Evolutionary conservation across 1,140 invertebrate genomes (phyloP).

Genomic region (Druon quercuslanigerum): DNA sequence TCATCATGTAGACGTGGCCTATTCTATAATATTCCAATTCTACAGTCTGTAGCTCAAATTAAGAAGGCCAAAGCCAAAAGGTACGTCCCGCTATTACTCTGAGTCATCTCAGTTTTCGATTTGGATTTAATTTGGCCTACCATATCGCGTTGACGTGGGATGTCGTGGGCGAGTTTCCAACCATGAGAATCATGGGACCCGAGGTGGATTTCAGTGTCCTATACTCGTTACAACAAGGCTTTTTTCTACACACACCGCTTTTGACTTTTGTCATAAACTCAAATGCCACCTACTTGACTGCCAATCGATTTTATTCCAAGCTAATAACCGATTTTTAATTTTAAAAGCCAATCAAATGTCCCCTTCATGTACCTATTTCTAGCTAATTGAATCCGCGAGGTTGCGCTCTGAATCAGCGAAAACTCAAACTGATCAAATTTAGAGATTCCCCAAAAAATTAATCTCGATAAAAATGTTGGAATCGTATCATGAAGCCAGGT

Average conservation of each 20-base stretch:
- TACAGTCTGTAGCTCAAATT: constrained; percentile 15
- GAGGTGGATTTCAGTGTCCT: constrained; percentile 9
- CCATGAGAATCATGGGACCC: neutral
- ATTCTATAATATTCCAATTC: constrained; percentile 16
- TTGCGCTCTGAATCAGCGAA: too few relatives aligned
- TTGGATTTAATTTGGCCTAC: constrained; percentile 52
- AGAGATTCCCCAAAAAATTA: too few relatives aligned
- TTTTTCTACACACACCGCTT: neutral
- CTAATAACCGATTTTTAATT: neutral
- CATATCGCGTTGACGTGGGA: constrained; percentile 59
- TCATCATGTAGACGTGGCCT: constrained; percentile 3
- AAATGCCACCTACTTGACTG: too few relatives aligned
- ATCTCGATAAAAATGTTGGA: too few relatives aligned
- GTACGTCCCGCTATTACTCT: constrained; percentile 34
- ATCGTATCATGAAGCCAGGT: too few relatives aligned
- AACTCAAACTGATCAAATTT: too few relatives aligned
- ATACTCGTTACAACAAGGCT: constrained; percentile 2
- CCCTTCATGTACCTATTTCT: too few relatives aligned
- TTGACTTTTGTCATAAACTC: neutral
- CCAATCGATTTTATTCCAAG: neutral
- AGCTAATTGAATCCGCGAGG: too few relatives aligned
- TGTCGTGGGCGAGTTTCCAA: constrained; percentile 59
- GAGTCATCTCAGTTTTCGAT: constrained; percentile 62
- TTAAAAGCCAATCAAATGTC: too few relatives aligned
- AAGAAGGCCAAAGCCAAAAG: constrained; percentile 21